Evolutionary conservation across 2,113 vertebrate genomes (phyloP), one percentile per base, ranked within the genome.

Genomic region (Paradisaea rubra): DNA sequence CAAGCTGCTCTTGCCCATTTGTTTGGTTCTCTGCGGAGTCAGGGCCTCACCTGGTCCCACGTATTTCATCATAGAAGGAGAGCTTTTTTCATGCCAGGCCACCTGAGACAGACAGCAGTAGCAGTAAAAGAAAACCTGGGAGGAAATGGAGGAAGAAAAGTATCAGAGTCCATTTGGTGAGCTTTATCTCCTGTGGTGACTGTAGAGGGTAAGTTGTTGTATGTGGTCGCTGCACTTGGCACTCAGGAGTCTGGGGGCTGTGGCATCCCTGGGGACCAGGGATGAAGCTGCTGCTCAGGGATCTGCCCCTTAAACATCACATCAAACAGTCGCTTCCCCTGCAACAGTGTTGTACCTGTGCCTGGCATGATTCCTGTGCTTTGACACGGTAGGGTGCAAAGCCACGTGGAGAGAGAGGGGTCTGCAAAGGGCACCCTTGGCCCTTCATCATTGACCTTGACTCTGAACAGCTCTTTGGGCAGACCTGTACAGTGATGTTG

Each of bases 51-150:
- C 95, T 94, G 90, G 54, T 66, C 94, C 89, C 52, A 21, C 63
- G 18, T 28, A 22, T 72, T 97, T 95, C 97, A 88, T 97, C 97
- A 96, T 49, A 39, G 89, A 73, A 57, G 61, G 35, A 79, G 86
- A 87, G 71, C 66, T 96, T 96, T 86, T 92, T 92, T 92, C 89
- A 88, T 1, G 0, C 54, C 33, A 23, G 77, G 81, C 87, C 88
- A n/a, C 69, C n/a, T 54, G 92, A 89, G 95, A 88, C 82, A 65
- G 56, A 20, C 20, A 13, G 72, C 72, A 92, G 87, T 56, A 93
- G 80, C 71, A 54, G 42, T 70, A 57, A 91, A 91, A 88, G 71
- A 86, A 91, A 95, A 64, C 8, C 17, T 22, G 28, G 30, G 35
- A 37, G 37, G 71, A 81, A 64, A 52, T 9, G 28, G 60, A 53